Base-by-base conservation (phyloP, 1,140 invertebrate genomes). In the Latrodectus geometricus region DNA sequence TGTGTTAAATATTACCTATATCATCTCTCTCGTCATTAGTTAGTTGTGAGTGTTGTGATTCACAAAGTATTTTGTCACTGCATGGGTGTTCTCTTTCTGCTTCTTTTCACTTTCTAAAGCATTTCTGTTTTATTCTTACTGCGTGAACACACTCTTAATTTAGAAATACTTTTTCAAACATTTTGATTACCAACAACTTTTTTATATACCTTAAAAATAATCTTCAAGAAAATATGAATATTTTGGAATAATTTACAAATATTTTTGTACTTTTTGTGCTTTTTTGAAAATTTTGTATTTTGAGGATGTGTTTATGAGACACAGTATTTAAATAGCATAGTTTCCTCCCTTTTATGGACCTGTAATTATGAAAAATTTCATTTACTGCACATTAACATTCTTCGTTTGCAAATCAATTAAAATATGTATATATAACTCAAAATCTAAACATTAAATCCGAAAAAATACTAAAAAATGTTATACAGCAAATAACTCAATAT, bases 31-130 rank as follows among this genome's bases (percentile, higher is more conserved):
- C 69, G 4, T 12, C 20, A 70, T 20, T 9, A n/a, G 14, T 11
- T 70, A 70, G 20, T 70, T 70, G 3, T 21, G n/a, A 35, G 20
- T 70, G 35, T 70, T 23, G 12, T 23, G 11, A 23, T 70, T 70
- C 12, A 23, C 69, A 35, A 11, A 35, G 21, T 52, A 65, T 17
- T 83, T 83, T 69, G 54, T 83, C 70, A 83, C 70, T 74, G 80
- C 80, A 83, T 83, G 80, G 72, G 72, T 83, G 80, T 83, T 83
- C 9, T 74, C 23, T 52, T 70, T 78, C 49, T 74, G 80, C 80
- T 83, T 69, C 72, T 83, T 83, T 74, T 21, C 65, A 2, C 50
- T 56, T 81, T n/a, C 11, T 21, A 72, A 14, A 70, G 48, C 68
- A 4, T 61, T 61, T 61, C 54, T 61, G 54, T 61, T 61, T 61